phyloP scores from a whole-genome alignment of 2,113 vertebrate species.

The Cephalophus harveyi region DNA sequence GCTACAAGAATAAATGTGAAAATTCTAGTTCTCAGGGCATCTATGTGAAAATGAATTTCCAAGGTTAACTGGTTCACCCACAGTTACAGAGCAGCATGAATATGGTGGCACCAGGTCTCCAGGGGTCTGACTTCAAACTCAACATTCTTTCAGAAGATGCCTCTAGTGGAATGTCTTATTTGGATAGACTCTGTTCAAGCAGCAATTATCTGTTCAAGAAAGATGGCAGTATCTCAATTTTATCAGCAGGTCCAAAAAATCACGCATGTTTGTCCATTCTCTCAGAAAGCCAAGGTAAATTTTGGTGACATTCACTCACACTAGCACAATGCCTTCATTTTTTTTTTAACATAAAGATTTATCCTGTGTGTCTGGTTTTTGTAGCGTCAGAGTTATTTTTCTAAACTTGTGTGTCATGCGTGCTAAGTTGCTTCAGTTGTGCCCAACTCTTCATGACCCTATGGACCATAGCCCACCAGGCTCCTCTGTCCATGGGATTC shows the following conservation, averaged over 20 bases:
- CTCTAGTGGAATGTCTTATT: neutral
- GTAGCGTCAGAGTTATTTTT: neutral
- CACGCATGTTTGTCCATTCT: neutral
- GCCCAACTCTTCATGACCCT: neutral
- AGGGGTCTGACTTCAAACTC: neutral
- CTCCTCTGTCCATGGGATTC: neutral
- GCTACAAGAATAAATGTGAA: neutral
- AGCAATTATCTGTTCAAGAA: neutral
- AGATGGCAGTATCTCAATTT: neutral
- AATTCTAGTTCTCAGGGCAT: neutral
- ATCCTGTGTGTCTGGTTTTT: neutral
- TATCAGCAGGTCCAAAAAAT: neutral
- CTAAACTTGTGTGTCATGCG: neutral
- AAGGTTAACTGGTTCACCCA: neutral
- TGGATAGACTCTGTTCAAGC: neutral
- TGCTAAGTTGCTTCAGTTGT: neutral
- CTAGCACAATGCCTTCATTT: neutral
- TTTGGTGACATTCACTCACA: neutral
- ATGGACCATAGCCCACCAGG: neutral
- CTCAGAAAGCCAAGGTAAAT: constrained; percentile 6
- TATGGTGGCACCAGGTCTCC: no score
- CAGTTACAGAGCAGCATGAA: neutral
- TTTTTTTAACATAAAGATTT: constrained; percentile 3
- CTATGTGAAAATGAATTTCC: neutral
- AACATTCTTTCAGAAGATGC: neutral